Percentiles rank a stretch among this genome's conserved stretches.
These are phyloP conservation scores for Pterois miles DNA, from an alignment of 2,797 vertebrate species.

Conservation along the genomic window DNA sequence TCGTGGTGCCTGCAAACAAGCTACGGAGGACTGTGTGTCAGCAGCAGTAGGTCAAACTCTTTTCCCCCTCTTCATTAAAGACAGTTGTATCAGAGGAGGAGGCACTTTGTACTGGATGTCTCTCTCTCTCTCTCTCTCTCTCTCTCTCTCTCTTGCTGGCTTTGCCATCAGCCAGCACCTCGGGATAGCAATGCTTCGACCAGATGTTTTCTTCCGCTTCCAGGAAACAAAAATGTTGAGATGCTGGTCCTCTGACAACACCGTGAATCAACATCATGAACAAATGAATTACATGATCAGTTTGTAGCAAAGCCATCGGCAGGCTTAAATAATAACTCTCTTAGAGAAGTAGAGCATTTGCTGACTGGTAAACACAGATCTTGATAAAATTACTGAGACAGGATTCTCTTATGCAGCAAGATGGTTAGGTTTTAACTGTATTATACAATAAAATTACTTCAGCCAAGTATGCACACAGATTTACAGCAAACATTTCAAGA, in stretches of 20 bases:
- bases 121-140: slow-evolving; percentile 21
- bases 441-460: slow-evolving; percentile 29
- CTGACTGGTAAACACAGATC: neutral
- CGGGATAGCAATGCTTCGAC: slow-evolving; percentile 54
- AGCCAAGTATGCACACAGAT: slow-evolving; percentile 35
- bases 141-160: slow-evolving; percentile 37
- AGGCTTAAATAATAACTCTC: neutral
- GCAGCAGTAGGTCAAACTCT: slow-evolving; percentile 36
- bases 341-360: neutral
- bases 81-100: slow-evolving; percentile 47
- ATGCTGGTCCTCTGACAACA: slow-evolving; percentile 44
- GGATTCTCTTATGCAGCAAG: neutral
- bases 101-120: slow-evolving; percentile 44
- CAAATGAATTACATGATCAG: slow-evolving; percentile 35
- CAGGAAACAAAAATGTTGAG: slow-evolving; percentile 53
- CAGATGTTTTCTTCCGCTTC: slow-evolving; percentile 73
- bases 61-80: slow-evolving; percentile 59
- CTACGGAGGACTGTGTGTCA: slow-evolving; percentile 25
- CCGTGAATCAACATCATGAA: slow-evolving; percentile 38
- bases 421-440: slow-evolving; percentile 14
- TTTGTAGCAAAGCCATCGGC: slow-evolving; percentile 18
- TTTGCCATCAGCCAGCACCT: slow-evolving; percentile 67
- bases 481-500: slow-evolving; percentile 59
- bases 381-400: slow-evolving; percentile 1
- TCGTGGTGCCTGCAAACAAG: slow-evolving; percentile 34